Base-by-base conservation (phyloP, 2,113 vertebrate species). In the Melierax canorus region DNA sequence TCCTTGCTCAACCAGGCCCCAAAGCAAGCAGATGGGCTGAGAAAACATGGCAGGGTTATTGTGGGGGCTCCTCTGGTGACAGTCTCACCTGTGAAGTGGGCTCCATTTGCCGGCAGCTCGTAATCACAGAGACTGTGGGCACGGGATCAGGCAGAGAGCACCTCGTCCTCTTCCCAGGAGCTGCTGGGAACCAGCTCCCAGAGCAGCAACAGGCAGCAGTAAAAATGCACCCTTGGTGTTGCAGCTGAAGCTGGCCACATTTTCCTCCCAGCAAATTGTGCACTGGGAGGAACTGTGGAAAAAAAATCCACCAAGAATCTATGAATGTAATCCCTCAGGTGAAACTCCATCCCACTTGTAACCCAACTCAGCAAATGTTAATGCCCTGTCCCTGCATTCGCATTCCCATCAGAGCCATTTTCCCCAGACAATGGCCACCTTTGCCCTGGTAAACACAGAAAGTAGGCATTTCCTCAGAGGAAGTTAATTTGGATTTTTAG, bases 391-490 rank as follows among this genome's bases (percentile, higher is more conserved):
- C 51, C 71, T 73, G 24, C 55, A 48, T 91, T 87, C 7, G 2
- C 46, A 32, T 90, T 87, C 68, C 38, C 27, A 64, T 68, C 45
- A 83, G 22, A 91, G 82, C 23, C 36, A 24, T 73, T 86, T 81
- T 74, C 41, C 55, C 9, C n/a, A 86, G 64, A 77, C 79, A 91
- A 69, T 62, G 67, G 82, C 41, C 4, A 9, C 10, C 26, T 84
- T 94, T 88, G 38, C 88, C 63, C 59, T 22, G 32, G 20, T 77
- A 73, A 83, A 69, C 26, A 71, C 46, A 89, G 66, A 92, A 86
- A 95, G 63, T 41, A 71, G 41, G 68, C 15, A 75, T 86, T 97
- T 95, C 88, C 94, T 92, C 77, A 58, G 51, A 87, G 80, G 73
- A 95, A 95, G 64, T 77, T 59, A 69, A 66, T 84, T 74, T 74